Conservation (phyloP, 2,888 invertebrate species). For the Scaptomyza reducta region DNA sequence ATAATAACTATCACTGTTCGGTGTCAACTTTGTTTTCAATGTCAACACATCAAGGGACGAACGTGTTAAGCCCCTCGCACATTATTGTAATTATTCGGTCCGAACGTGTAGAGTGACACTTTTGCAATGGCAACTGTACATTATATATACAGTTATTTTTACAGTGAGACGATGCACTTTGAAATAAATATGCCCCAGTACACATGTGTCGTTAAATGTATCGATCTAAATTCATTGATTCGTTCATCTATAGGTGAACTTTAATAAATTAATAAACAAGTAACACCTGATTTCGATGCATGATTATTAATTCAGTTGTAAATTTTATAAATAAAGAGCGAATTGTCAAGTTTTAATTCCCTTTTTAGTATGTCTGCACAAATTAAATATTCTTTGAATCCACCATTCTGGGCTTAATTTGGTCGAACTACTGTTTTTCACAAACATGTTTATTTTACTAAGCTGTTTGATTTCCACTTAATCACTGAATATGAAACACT, state of each 20-base stretch:
- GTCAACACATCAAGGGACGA: constrained; percentile 21
- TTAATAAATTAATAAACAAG: constrained; percentile 4
- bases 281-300: not conserved
- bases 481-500: constrained; percentile 28
- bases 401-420: not conserved
- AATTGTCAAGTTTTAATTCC: not conserved
- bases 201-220: constrained; percentile 12
- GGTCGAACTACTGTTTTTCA: not conserved
- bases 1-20: constrained; percentile 31
- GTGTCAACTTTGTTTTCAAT: constrained; percentile 21
- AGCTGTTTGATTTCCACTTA: not conserved
- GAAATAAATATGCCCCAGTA: constrained; percentile 11
- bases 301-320: not conserved
- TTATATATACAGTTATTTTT: constrained; percentile 49
- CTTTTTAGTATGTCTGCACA: not conserved
- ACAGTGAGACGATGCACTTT: constrained; percentile 37
- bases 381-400: not conserved
- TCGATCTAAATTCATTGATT: constrained; percentile 8
- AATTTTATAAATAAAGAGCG: not conserved
- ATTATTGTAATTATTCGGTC: constrained; percentile 16
- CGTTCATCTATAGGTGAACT: not conserved
- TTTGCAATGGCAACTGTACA: constrained; percentile 49
- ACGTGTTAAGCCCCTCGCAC: constrained; percentile 19
- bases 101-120: constrained; percentile 21
- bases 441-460: not conserved